Percentiles rank a stretch among this genome's conserved stretches.
Evolutionary conservation across 2,113 vertebrate genomes (phyloP).

Genomic region (Ammodytes marinus): DNA sequence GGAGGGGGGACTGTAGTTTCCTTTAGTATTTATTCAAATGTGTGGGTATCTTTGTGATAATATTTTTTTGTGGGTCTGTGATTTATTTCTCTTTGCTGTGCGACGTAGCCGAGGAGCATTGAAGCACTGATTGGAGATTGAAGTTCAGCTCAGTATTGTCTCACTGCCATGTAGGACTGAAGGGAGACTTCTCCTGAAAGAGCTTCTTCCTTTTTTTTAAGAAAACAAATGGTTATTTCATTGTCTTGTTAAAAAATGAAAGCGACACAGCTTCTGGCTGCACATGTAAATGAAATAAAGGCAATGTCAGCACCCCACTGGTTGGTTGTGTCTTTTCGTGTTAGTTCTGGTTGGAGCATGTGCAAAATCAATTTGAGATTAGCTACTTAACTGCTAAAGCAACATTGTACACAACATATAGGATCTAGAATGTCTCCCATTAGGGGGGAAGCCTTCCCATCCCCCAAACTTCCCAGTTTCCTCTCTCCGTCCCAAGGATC

Average conservation of each 20-base stretch:
- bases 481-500: background rate
- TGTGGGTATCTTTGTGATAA: slow-evolving; percentile 62
- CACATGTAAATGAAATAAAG: slow-evolving; percentile 77
- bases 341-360: background rate
- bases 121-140: slow-evolving; percentile 49
- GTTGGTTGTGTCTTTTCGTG: slow-evolving; percentile 47
- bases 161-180: slow-evolving; percentile 72
- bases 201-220: slow-evolving; percentile 51
- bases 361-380: background rate
- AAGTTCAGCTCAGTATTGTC: slow-evolving; percentile 56
- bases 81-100: slow-evolving; percentile 71
- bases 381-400: background rate
- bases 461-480: background rate
- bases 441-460: slow-evolving; percentile 1
- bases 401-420: background rate
- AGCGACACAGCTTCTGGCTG: slow-evolving; percentile 60
- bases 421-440: background rate
- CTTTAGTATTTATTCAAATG: slow-evolving; percentile 61
- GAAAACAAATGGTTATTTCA: slow-evolving; percentile 50
- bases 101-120: slow-evolving; percentile 68
- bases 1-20: slow-evolving; percentile 47
- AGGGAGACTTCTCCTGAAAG: slow-evolving; percentile 51
- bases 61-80: slow-evolving; percentile 62
- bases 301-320: slow-evolving; percentile 69
- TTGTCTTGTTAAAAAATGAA: slow-evolving; percentile 63